A percentile compares a stretch with the other conserved stretches of the same genome.
phyloP scores from a whole-genome alignment of 2,888 invertebrate genomes.

The Hypolimnas misippus region DNA sequence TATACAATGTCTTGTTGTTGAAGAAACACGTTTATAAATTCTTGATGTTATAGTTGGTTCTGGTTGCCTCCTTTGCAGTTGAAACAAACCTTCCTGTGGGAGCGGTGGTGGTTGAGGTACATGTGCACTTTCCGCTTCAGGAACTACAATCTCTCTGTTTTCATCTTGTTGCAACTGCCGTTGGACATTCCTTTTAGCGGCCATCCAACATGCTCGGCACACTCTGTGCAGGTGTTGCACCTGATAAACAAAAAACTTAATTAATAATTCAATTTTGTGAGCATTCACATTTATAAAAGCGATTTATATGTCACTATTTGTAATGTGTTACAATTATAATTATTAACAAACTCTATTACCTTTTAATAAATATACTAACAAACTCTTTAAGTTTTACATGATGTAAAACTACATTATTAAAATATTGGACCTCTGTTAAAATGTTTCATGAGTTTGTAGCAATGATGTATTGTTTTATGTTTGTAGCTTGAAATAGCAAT shows the following conservation, averaged over 20 bases:
- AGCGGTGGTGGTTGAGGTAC: slow-evolving; percentile 2
- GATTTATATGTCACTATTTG: neutral
- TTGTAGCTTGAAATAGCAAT: neutral
- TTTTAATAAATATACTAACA: too few species aligned
- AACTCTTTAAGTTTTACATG: too few species aligned
- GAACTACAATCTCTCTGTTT: neutral
- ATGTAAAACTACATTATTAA: too few species aligned
- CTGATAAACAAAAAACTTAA: neutral
- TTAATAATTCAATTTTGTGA: neutral
- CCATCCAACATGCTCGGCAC: neutral
- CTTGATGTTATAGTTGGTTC: slow-evolving; percentile 6
- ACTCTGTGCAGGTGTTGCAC: neutral
- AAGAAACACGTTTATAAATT: slow-evolving; percentile 2
- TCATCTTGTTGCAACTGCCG: neutral
- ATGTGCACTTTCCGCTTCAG: neutral
- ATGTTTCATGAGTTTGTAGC: too few species aligned
- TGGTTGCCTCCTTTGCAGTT: slow-evolving; percentile 6
- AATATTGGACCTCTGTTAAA: too few species aligned
- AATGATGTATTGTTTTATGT: neutral
- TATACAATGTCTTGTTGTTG: slow-evolving; percentile 17
- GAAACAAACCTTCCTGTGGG: slow-evolving; percentile 2
- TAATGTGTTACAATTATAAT: too few species aligned
- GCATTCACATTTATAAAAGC: neutral
- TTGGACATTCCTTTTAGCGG: slow-evolving; percentile 4
- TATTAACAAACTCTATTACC: too few species aligned